A percentile compares a stretch with the other conserved stretches of the same genome.
Evolutionary conservation across 1,140 invertebrate species (phyloP).

Genomic region (Drosophila kurseongensis): DNA sequence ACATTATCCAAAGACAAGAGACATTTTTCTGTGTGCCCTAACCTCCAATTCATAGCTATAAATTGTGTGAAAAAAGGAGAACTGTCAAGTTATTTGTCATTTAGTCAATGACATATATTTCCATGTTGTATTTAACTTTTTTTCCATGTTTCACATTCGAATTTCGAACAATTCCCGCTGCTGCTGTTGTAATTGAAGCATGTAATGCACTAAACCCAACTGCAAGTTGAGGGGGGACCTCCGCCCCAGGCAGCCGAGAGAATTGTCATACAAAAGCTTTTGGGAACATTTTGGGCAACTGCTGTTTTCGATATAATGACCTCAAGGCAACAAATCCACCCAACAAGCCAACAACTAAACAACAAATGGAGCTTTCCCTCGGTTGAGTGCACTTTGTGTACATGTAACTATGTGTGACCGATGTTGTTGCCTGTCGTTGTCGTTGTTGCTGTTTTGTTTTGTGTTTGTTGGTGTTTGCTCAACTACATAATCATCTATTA

Average conservation of each 20-base stretch:
- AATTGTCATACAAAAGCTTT: constrained; percentile 80
- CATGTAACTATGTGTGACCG: constrained; percentile 80
- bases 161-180: constrained; percentile 64
- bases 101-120: constrained; percentile 83
- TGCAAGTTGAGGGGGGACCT: constrained; percentile 7
- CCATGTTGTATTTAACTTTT: constrained; percentile 64
- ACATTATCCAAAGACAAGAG: no score
- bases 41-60: constrained; percentile 43
- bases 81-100: constrained; percentile 79
- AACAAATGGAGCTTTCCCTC: constrained; percentile 69
- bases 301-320: constrained; percentile 82
- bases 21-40: constrained; percentile 13
- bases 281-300: constrained; percentile 80
- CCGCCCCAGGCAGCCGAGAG: constrained; percentile 6
- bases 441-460: constrained; percentile 20
- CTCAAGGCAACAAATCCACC: constrained; percentile 71
- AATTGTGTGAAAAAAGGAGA: constrained; percentile 51
- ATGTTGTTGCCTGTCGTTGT: constrained; percentile 39
- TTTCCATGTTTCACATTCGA: constrained; percentile 56
- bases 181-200: constrained; percentile 77
- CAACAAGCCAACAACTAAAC: constrained; percentile 69
- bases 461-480: constrained; percentile 73
- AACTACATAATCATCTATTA: constrained; percentile 82
- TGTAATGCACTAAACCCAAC: constrained; percentile 65
- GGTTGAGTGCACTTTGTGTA: constrained; percentile 80